Evolutionary conservation across 1,140 invertebrate genomes (phyloP).

Genomic region (Papilio glaucus): DNA sequence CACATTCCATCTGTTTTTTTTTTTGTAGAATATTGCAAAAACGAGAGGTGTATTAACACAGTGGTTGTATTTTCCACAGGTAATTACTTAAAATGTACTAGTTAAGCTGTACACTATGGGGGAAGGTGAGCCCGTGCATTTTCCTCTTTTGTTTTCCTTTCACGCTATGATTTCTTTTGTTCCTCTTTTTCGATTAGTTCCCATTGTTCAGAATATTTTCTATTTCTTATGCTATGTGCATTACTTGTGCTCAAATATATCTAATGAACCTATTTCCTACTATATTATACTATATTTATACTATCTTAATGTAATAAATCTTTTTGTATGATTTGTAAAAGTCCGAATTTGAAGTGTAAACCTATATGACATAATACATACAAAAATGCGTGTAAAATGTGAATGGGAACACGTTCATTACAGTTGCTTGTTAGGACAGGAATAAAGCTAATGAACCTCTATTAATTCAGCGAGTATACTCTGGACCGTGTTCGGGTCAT

Average conservation of each 20-base stretch:
- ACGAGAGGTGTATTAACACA: slow-evolving; percentile 24
- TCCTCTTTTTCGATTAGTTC: slow-evolving; percentile 48
- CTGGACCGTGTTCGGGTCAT: slow-evolving; percentile 17
- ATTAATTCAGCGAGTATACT: slow-evolving; percentile 16
- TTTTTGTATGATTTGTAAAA: no score
- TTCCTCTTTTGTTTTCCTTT: slow-evolving; percentile 48
- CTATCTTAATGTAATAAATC: no score
- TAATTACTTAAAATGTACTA: slow-evolving; percentile 36
- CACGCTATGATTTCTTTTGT: slow-evolving; percentile 49
- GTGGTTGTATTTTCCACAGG: slow-evolving; percentile 12
- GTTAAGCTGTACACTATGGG: slow-evolving; percentile 22
- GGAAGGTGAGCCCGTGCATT: slow-evolving; percentile 29
- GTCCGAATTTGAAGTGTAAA: not conserved
- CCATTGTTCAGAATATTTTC: slow-evolving; percentile 47
- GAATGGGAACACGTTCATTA: slow-evolving; percentile 1
- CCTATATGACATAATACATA: not conserved
- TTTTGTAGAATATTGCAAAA: slow-evolving; percentile 5
- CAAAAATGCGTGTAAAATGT: not conserved
- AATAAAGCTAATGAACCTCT: slow-evolving; percentile 29
- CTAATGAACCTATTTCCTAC: no score
- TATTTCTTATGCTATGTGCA: slow-evolving; percentile 46
- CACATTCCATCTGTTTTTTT: not conserved
- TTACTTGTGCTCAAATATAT: no score
- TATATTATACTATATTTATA: no score
- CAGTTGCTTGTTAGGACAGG: slow-evolving; percentile 23